These are phyloP conservation scores for Galerucella nymphaeae DNA, from an alignment of 2,888 invertebrate species.

Conservation along the genomic window DNA sequence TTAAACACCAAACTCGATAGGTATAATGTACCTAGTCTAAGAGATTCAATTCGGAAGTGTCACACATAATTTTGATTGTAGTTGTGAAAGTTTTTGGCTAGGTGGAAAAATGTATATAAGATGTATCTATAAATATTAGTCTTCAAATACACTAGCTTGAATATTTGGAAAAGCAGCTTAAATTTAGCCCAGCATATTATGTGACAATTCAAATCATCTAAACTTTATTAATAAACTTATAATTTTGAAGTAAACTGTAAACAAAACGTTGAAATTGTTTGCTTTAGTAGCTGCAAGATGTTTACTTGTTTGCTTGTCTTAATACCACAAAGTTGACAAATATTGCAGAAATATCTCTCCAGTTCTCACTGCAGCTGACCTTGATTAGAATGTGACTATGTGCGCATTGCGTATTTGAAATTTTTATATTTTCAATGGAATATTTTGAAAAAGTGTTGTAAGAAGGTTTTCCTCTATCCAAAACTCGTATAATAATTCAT, in stretches of 20 bases:
- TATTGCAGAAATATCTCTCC: neutral
- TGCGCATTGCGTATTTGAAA: neutral
- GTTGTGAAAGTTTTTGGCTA: neutral
- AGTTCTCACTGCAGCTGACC: neutral
- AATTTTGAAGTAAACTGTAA: neutral
- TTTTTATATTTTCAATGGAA: neutral
- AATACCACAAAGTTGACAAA: constrained; percentile 12
- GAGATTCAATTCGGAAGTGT: neutral
- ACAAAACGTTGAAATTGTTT: constrained; percentile 5
- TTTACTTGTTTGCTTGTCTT: constrained; percentile 7
- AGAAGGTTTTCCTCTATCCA: too few species aligned
- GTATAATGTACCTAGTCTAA: neutral
- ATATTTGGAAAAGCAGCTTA: neutral
- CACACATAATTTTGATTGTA: neutral
- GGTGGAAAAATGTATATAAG: too few species aligned
- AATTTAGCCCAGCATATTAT: neutral
- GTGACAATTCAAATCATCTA: neutral
- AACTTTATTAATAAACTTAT: constrained; percentile 7
- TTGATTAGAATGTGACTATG: neutral
- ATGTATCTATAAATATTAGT: too few species aligned
- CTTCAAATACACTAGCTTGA: neutral
- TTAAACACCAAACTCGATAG: neutral
- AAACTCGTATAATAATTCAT: too few species aligned
- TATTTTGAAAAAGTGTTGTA: too few species aligned
- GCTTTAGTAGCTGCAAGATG: neutral